A percentile compares a stretch with the other conserved stretches of the same genome.
phyloP scores from a whole-genome alignment of 2,888 invertebrate genomes.

The Melitaea athalia region DNA sequence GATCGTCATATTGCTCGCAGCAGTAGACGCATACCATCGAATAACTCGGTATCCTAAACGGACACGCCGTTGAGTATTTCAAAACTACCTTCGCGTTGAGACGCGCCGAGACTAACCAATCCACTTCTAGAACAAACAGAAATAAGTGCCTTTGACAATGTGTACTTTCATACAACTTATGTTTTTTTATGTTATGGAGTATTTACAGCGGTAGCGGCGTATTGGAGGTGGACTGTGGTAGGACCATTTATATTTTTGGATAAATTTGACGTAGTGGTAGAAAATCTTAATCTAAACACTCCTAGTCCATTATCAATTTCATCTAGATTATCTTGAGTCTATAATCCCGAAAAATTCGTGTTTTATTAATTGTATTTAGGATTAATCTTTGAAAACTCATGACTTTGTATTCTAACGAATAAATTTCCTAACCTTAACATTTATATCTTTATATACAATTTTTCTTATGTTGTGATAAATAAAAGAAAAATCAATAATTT shows the following conservation, averaged over 20 bases:
- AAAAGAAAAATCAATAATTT: too few relatives aligned
- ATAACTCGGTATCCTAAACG: conserved; percentile 64
- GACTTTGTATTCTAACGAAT: too few relatives aligned
- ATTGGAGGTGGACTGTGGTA: not conserved
- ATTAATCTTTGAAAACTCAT: not conserved
- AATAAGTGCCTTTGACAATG: conserved; percentile 46
- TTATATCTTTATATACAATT: too few relatives aligned
- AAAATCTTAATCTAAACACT: not conserved
- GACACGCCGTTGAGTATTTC: conserved; percentile 63
- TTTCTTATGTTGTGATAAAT: too few relatives aligned
- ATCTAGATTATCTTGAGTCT: too few relatives aligned
- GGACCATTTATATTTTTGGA: not conserved
- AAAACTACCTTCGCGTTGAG: conserved; percentile 64
- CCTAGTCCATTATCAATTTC: too few relatives aligned
- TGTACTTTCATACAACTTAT: conserved; percentile 35
- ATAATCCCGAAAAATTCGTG: too few relatives aligned
- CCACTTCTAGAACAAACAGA: conserved; percentile 72
- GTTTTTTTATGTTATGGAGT: conserved; percentile 11
- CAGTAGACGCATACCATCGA: conserved; percentile 65
- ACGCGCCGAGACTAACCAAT: conserved; percentile 61
- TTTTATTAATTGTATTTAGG: too few relatives aligned
- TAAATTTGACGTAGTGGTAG: not conserved
- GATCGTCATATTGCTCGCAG: conserved; percentile 56
- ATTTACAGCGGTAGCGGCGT: conserved; percentile 4
- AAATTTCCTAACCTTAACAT: too few relatives aligned